Evolutionary conservation across 2,113 vertebrate species (phyloP).

Genomic region (Gila orcuttii): DNA sequence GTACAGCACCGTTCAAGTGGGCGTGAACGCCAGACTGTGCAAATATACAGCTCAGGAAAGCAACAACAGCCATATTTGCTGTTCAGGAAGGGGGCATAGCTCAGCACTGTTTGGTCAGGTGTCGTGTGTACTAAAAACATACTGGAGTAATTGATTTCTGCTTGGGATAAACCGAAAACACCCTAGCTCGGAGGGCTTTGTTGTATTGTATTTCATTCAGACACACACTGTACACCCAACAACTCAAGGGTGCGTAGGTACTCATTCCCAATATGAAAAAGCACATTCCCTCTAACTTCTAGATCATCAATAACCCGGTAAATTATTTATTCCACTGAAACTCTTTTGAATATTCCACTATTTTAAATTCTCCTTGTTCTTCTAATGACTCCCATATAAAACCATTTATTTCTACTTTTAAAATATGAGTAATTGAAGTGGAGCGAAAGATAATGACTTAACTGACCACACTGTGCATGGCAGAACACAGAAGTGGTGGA

Average conservation of each 20-base stretch:
- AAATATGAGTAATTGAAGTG: neutral
- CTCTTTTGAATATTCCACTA: neutral
- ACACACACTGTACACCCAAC: neutral
- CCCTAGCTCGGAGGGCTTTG: neutral
- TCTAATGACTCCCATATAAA: constrained; percentile 3
- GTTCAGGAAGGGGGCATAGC: constrained; percentile 36
- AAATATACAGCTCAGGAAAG: constrained; percentile 60
- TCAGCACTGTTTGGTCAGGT: constrained; percentile 59
- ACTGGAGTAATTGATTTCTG: constrained; percentile 54
- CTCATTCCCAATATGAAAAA: neutral
- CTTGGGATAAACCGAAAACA: constrained; percentile 36
- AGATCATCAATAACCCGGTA: constrained; percentile 34
- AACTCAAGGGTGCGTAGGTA: neutral
- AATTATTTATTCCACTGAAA: constrained; percentile 19
- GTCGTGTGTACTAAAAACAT: constrained; percentile 55
- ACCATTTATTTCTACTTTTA: constrained; percentile 3
- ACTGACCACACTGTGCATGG: neutral
- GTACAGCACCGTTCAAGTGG: constrained; percentile 20
- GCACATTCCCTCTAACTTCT: constrained; percentile 25
- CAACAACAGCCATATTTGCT: constrained; percentile 50
- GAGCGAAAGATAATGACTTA: constrained; percentile 29
- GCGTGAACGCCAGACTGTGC: constrained; percentile 38
- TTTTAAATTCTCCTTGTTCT: neutral
- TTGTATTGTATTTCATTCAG: constrained; percentile 18
- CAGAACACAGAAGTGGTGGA: neutral